Evolutionary conservation across 2,888 invertebrate genomes (phyloP), one percentile per base, ranked within the genome.

Genomic region (Amitus sp.): DNA sequence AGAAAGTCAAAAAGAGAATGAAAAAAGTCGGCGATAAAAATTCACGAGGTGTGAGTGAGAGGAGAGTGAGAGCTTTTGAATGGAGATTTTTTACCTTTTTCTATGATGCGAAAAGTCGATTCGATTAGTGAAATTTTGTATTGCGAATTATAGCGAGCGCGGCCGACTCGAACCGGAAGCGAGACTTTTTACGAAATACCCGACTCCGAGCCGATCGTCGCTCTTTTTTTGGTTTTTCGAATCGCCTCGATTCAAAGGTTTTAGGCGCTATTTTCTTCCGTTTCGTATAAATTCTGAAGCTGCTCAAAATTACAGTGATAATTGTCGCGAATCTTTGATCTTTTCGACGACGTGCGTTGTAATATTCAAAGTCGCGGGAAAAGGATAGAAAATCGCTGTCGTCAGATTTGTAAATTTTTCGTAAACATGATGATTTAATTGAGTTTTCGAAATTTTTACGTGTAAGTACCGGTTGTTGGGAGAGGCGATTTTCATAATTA

Each of bases 61-160:
- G 53, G 20, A 15, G 15, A 7, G 39, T 39, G 50, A 34, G 37
- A 33, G 39, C 20, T 59, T 62, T 67, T 66, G 59, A 54, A 48
- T 13, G 59, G 60, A 59, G 62, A 69, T 73, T 74, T 74, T 74
- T 74, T 73, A 73, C 74, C 70, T 71, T 73, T 74, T 74, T 73
- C 73, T 73, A 74, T 67, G 51, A 50, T 50, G n/a, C 20, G 18
- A 45, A 45, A 52, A 51, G 39, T 46, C 46, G 37, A 47, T 54
- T 54, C 54, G 45, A 47, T 54, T 52, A 45, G n/a, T 5, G 2
- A 39, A 39, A 15, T 43, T 43, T 43, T 43, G 13, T 43, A 43
- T 18, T 40, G 19, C 18, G 40, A 40, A 43, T 43, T 43, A 39
- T 7, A 43, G 43, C 42, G 20, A 42, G 42, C 20, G 19, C 20